phyloP scores from a whole-genome alignment of 2,888 invertebrate genomes.

The Parapristionchus giblindavisi region DNA sequence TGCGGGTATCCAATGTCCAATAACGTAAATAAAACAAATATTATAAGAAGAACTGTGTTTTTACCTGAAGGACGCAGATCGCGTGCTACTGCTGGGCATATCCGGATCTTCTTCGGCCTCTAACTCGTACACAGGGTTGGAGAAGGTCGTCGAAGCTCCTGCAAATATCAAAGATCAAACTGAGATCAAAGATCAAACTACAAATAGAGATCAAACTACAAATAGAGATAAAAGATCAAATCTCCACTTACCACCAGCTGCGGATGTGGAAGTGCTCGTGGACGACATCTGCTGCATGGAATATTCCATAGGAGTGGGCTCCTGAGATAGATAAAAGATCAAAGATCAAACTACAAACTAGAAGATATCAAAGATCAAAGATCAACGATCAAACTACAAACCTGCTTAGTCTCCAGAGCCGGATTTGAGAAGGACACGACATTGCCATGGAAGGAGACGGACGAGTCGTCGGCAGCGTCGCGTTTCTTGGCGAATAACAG shows the following conservation, averaged over 20 bases:
- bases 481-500: constrained; percentile 65
- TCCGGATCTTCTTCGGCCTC: constrained; percentile 52
- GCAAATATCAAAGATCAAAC: neutral
- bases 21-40: too few species aligned
- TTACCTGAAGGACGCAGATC: constrained; percentile 22
- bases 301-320: constrained; percentile 58
- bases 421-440: constrained; percentile 69
- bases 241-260: constrained; percentile 18
- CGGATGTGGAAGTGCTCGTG: constrained; percentile 36
- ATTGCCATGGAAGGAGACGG: constrained; percentile 69
- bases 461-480: constrained; percentile 63
- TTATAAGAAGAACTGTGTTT: too few species aligned
- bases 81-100: neutral
- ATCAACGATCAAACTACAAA: neutral
- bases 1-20: too few species aligned
- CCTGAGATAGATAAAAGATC: constrained; percentile 43
- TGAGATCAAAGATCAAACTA: neutral
- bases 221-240: neutral
- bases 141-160: constrained; percentile 81
- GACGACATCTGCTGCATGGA: constrained; percentile 65
- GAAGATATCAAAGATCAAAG: neutral
- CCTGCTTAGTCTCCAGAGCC: constrained; percentile 58
- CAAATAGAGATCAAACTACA: neutral
- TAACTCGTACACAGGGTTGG: constrained; percentile 95
- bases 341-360: constrained; percentile 2